phyloP scores from a whole-genome alignment of 1,140 invertebrate species.

The Anastatus disparis region DNA sequence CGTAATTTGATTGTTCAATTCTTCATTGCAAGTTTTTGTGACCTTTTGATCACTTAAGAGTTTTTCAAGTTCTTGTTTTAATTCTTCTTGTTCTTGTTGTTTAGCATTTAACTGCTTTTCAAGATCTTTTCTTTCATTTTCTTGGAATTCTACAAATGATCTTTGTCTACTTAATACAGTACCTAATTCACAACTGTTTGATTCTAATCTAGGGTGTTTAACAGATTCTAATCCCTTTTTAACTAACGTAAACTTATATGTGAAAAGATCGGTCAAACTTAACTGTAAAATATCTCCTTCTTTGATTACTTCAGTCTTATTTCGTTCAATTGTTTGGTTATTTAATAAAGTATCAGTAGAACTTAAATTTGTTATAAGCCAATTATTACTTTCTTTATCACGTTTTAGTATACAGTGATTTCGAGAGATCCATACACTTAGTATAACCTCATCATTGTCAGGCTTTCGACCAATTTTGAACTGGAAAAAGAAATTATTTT shows the following conservation, averaged over 20 bases:
- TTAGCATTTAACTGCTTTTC: constrained; percentile 62
- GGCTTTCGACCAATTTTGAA: constrained; percentile 66
- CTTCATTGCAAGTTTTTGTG: constrained; percentile 58
- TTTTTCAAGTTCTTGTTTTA: constrained; percentile 64
- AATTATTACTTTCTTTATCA: constrained; percentile 50
- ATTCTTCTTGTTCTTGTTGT: constrained; percentile 65
- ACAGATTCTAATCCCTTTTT: constrained; percentile 41
- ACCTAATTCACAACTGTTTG: constrained; percentile 48
- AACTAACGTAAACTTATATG: constrained; percentile 60
- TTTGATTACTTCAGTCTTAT: constrained; percentile 51
- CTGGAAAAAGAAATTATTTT: constrained; percentile 52
- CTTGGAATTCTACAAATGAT: constrained; percentile 67
- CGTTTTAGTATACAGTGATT: constrained; percentile 66
- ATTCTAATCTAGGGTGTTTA: constrained; percentile 63
- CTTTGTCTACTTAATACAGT: constrained; percentile 64
- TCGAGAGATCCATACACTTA: constrained; percentile 66
- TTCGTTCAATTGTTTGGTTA: constrained; percentile 55
- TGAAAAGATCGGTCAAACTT: constrained; percentile 61
- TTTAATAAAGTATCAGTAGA: constrained; percentile 67
- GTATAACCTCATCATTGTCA: constrained; percentile 63
- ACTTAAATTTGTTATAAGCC: constrained; percentile 64
- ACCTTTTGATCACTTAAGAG: constrained; percentile 59
- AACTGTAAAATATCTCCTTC: constrained; percentile 67
- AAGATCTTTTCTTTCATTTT: constrained; percentile 61
- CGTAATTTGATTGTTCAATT: constrained; percentile 59